Base-by-base conservation (phyloP, 1,140 invertebrate species). In the Hirudo medicinalis region DNA sequence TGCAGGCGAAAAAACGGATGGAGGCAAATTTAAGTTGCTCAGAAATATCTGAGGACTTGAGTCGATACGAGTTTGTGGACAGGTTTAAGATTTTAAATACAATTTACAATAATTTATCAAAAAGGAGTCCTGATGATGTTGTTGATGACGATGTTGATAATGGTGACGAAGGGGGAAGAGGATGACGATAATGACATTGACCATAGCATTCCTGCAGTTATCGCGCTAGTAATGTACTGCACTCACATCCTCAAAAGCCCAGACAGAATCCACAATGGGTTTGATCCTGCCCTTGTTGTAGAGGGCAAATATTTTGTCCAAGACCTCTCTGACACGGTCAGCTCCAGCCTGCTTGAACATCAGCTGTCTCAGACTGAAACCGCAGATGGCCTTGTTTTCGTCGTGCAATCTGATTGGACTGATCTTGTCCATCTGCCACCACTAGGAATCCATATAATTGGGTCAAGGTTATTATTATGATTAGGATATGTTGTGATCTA, bases 361-460 rank as follows among this genome's bases (percentile, higher is more conserved):
- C 77, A 93, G 82, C 80, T 91, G 88, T 60, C 90, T 87, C 74
- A 92, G 84, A 83, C 92, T 91, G 78, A 94, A 87, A 1, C 91
- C 91, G 27, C 87, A 85, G 60, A 93, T 83, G 63, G 86, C 87
- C 82, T 91, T 91, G 83, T 92, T 93, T 78, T 94, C 91, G 76
- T 92, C 90, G 80, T 88, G 92, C 73, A 93, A 82, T 82, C 91
- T 92, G 75, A 92, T 87, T 1, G 90, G 90, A 11, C 88, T 90
- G 60, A 92, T 86, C 82, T 91, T 92, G 80, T 92, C 90, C 25
- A 91, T 89, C 85, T 91, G 90, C 90, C 90, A 92, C 90, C 90
- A 92, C 89, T 84, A 74, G 67, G 13, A 49, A 15, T 13, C 3
- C 11, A 49, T 6, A 40, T 40, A 40, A 40, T 40, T 40, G 40